These are phyloP conservation scores for Agrochola circellaris DNA, from an alignment of 2,888 invertebrate genomes.

Conservation along the genomic window DNA sequence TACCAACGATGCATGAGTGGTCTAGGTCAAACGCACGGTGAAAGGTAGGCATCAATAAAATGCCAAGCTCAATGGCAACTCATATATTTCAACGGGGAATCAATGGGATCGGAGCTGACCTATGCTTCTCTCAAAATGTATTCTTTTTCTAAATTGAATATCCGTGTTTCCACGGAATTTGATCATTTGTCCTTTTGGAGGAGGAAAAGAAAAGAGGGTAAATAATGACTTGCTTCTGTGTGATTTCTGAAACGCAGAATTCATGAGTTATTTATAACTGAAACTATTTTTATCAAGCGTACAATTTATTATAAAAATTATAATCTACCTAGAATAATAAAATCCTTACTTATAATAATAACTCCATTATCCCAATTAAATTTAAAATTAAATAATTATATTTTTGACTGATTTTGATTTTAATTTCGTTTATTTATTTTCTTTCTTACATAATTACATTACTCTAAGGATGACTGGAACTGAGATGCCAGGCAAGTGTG, in stretches of 20 bases:
- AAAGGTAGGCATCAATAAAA: constrained; percentile 46
- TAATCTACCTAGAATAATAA: background rate
- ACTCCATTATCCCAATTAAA: too few species aligned
- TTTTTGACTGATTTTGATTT: too few species aligned
- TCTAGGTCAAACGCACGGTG: background rate
- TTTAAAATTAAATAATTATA: too few species aligned
- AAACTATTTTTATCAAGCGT: background rate
- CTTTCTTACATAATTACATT: too few species aligned
- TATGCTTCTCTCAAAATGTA: constrained; percentile 30
- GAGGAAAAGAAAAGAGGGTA: background rate
- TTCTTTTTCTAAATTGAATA: constrained; percentile 53
- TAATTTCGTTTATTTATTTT: too few species aligned
- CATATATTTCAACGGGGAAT: constrained; percentile 48
- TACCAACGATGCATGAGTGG: constrained; percentile 4
- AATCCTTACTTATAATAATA: too few species aligned
- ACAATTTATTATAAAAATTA: background rate
- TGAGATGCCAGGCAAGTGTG: too few species aligned
- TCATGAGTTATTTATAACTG: background rate
- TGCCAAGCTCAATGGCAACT: constrained; percentile 41
- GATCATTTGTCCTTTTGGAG: constrained; percentile 24
- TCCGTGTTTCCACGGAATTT: constrained; percentile 35
- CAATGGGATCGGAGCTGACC: constrained; percentile 47
- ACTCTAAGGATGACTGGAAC: too few species aligned
- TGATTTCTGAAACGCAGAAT: background rate
- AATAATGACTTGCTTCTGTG: background rate